Base-by-base conservation (phyloP, 2,888 invertebrate genomes). In the Aphelenchoides bicaudatus region DNA sequence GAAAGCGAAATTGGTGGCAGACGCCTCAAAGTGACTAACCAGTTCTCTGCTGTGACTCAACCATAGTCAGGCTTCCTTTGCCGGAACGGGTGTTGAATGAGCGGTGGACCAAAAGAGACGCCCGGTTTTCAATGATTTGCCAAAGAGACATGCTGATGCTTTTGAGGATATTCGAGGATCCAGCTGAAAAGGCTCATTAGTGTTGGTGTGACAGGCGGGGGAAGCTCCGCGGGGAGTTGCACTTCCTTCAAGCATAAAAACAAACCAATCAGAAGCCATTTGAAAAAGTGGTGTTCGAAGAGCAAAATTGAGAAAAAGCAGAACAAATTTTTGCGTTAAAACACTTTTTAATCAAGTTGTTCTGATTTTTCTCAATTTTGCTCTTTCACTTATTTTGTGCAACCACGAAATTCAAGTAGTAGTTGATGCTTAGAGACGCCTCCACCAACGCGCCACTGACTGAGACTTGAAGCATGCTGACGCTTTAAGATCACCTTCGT, bases 361-460 rank as follows among this genome's bases (percentile, higher is more conserved):
- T 34, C 34, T 34, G 10, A 10, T n/a, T 10, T 34, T n/a, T 34
- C 34, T 34, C 34, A 10, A 21, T n/a, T 10, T n/a, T 21, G 23
- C 31, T 10, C n/a, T 10, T 68, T 51, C 4, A 77, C 77, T 74
- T 30, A 78, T 78, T n/a, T 76, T 67, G 54, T 77, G 82, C 84
- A 84, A 84, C 84, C 84, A 39, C 85, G 81, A 79, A 86, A 86
- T 74, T 85, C 85, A 65, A 85, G 78, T 56, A 83, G 81, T 53
- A 85, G 79, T 60, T 85, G 83, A 78, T 85, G 85, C 78, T 85
- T 85, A 60, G 83, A 83, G 55, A 84, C 82, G 8, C 85, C 85
- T 27, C 84, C 84, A n/a, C 85, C 84, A 37, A 84, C 83, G 59
- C 85, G 80, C 85, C 85, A 86, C 81, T 85, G 82, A 63, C 84